Evolutionary conservation across 2,888 invertebrate species (phyloP).

Genomic region (Julus scanicus): DNA sequence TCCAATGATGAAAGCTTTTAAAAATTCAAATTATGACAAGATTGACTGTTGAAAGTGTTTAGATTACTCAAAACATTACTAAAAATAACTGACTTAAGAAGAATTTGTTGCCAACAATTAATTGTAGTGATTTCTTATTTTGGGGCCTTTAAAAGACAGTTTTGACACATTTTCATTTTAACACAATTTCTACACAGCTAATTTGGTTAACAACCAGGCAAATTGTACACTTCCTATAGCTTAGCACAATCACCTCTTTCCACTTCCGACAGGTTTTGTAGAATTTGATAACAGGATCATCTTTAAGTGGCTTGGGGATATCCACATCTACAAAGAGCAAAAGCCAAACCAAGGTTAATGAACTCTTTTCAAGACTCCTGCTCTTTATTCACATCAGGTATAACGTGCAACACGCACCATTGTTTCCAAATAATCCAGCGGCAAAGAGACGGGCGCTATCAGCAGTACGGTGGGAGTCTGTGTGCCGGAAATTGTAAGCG

Average conservation of each 20-base stretch:
- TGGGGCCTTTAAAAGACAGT: too few species aligned
- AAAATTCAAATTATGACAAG: too few species aligned
- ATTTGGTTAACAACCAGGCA: too few species aligned
- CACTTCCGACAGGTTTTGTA: constrained; percentile 57
- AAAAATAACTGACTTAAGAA: too few species aligned
- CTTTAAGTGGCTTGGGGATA: constrained; percentile 57
- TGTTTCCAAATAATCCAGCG: constrained; percentile 53
- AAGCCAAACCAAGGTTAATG: constrained; percentile 44
- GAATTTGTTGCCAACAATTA: too few species aligned
- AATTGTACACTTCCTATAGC: not conserved
- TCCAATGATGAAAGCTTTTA: too few species aligned
- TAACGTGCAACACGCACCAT: constrained; percentile 15
- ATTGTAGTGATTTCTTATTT: too few species aligned
- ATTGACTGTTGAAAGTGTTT: too few species aligned
- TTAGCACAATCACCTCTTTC: constrained; percentile 52
- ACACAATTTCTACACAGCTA: too few species aligned
- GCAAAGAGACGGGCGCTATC: constrained; percentile 56
- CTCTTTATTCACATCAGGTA: not conserved
- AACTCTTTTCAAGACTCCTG: not conserved
- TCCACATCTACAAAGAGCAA: constrained; percentile 47
- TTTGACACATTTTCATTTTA: too few species aligned
- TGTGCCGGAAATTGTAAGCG: constrained; percentile 55
- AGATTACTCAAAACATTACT: too few species aligned
- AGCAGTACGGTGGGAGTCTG: constrained; percentile 56
- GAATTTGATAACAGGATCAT: constrained; percentile 58